Evolutionary conservation across 2,888 invertebrate species (phyloP).

Genomic region (Neocrepidodera transversa): DNA sequence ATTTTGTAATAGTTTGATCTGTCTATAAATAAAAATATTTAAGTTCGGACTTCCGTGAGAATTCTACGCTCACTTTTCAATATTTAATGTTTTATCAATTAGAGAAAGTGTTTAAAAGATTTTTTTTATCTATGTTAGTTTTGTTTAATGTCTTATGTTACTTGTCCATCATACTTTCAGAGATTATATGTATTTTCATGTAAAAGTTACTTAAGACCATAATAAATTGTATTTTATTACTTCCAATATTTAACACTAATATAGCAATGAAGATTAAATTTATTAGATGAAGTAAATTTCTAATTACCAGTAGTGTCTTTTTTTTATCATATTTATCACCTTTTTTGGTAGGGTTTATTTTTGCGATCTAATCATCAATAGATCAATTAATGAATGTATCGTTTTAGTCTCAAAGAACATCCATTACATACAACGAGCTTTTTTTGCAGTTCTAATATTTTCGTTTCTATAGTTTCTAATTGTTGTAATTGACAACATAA

Average conservation of each 20-base stretch:
- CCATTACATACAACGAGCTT: neutral
- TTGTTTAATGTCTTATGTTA: neutral
- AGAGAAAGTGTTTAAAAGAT: slow-evolving; percentile 15
- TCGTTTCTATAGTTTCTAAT: slow-evolving; percentile 2
- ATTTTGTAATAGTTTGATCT: slow-evolving; percentile 25
- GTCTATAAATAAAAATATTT: slow-evolving; percentile 14
- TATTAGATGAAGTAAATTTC: too few species aligned
- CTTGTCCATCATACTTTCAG: neutral
- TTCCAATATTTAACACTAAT: too few species aligned
- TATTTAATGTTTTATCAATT: slow-evolving; percentile 19
- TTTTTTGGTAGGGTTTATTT: too few species aligned
- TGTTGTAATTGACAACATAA: slow-evolving; percentile 4
- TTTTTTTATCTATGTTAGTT: neutral
- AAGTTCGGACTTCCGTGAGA: slow-evolving; percentile 15
- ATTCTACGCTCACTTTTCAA: neutral
- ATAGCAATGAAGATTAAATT: too few species aligned
- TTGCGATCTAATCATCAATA: too few species aligned
- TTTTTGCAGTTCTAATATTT: neutral
- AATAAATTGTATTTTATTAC: too few species aligned
- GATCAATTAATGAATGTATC: too few species aligned
- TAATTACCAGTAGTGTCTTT: too few species aligned
- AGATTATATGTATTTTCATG: too few species aligned
- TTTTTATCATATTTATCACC: too few species aligned
- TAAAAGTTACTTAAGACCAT: too few species aligned
- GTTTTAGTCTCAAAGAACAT: neutral